Evolutionary conservation across 2,888 invertebrate genomes (phyloP).

Genomic region (Leucozona laternaria): DNA sequence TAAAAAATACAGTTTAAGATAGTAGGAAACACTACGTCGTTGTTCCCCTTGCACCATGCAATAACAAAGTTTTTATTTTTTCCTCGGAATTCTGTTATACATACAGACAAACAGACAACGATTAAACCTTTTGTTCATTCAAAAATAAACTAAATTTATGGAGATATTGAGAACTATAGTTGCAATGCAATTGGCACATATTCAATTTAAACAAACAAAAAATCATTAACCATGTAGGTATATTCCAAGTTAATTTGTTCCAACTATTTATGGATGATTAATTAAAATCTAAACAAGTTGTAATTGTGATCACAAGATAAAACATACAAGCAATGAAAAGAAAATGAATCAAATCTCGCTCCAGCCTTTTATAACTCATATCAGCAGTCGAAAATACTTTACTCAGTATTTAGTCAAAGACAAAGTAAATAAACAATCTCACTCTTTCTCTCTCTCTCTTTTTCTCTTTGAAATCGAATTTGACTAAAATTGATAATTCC

Average conservation of each 20-base stretch:
- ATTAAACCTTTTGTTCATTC: background rate
- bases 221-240: background rate
- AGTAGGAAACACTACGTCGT: background rate
- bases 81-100: too few species aligned
- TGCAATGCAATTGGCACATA: background rate
- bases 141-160: background rate
- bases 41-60: background rate
- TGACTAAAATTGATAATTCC: background rate
- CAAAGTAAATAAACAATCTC: background rate
- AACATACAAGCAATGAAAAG: background rate
- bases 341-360: background rate
- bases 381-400: background rate
- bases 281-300: conserved; percentile 6
- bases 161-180: background rate
- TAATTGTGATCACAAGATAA: background rate
- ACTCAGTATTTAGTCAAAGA: background rate
- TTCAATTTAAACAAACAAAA: background rate
- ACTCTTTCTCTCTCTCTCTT: background rate
- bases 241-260: background rate
- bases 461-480: background rate
- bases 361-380: background rate
- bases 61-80: background rate
- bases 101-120: too few species aligned
- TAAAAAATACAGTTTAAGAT: background rate
- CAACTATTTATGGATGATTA: background rate